Evolutionary conservation across 2,113 vertebrate species (phyloP).

Genomic region (Trichechus manatus): DNA sequence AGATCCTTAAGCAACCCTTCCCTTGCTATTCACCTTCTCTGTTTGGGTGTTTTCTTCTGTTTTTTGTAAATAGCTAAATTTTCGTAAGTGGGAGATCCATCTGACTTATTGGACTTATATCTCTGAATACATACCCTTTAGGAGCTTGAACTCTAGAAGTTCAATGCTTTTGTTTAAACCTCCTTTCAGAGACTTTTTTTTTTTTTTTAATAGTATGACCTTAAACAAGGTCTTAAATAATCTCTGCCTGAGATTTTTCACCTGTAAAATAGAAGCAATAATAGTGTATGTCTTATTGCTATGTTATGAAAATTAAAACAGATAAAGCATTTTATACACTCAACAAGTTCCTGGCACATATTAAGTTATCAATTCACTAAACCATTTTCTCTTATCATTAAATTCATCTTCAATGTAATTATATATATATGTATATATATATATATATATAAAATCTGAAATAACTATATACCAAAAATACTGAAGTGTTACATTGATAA

Average conservation of each 20-base stretch:
- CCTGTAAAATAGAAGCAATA: neutral
- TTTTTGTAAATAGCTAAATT: neutral
- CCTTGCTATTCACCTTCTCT: neutral
- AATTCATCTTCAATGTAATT: neutral
- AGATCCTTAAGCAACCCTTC: neutral
- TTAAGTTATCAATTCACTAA: neutral
- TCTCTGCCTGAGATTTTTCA: neutral
- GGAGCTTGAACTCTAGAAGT: neutral
- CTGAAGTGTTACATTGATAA: neutral
- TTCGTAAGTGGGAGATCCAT: neutral
- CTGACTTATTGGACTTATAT: neutral
- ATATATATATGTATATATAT: neutral
- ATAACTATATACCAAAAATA: neutral
- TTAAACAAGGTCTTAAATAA: neutral
- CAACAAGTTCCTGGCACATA: neutral
- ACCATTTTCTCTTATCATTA: neutral
- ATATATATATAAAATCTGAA: neutral
- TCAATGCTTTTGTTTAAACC: neutral
- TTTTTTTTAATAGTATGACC: neutral
- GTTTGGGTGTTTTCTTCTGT: neutral
- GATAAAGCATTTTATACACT: neutral
- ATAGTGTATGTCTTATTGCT: no score
- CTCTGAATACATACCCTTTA: neutral
- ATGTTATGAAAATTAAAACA: neutral
- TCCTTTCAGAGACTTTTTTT: neutral